A percentile compares a stretch with the other conserved stretches of the same genome.
These are phyloP conservation scores for Actinemys pallida DNA, from an alignment of 2,113 vertebrate species.

Conservation along the genomic window DNA sequence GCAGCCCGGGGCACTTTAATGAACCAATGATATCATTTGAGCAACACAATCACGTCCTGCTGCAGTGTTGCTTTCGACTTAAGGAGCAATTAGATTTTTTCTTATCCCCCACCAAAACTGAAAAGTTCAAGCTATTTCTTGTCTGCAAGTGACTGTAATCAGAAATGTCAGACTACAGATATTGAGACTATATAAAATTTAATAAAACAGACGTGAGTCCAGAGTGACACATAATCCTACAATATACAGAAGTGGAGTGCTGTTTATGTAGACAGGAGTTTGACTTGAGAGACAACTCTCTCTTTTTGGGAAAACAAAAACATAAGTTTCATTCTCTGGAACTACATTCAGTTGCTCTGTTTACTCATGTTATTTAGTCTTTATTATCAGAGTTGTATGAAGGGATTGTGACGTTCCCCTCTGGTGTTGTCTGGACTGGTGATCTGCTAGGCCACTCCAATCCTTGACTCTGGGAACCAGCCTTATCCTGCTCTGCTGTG, in stretches of 20 bases:
- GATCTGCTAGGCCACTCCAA: too few relatives aligned
- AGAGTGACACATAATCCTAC: not conserved
- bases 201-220: slow-evolving; percentile 18
- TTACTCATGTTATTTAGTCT: not conserved
- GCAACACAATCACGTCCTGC: slow-evolving; percentile 30
- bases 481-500: too few relatives aligned
- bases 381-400: not conserved
- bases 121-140: not conserved
- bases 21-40: slow-evolving; percentile 33
- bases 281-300: not conserved
- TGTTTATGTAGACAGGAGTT: not conserved
- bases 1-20: not conserved
- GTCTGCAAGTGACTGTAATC: slow-evolving; percentile 11
- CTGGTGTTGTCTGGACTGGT: too few relatives aligned
- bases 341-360: not conserved
- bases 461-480: too few relatives aligned
- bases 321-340: not conserved
- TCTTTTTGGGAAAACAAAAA: not conserved
- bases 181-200: rapidly evolving
- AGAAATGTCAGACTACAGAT: slow-evolving; percentile 24
- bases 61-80: slow-evolving; percentile 26
- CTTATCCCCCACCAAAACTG: slow-evolving; percentile 10
- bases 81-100: slow-evolving; percentile 35
- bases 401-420: too few relatives aligned
- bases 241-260: not conserved